A percentile compares a stretch with the other conserved stretches of the same genome.
Evolutionary conservation across 2,888 invertebrate species (phyloP).

Genomic region (Cordilura impudica): DNA sequence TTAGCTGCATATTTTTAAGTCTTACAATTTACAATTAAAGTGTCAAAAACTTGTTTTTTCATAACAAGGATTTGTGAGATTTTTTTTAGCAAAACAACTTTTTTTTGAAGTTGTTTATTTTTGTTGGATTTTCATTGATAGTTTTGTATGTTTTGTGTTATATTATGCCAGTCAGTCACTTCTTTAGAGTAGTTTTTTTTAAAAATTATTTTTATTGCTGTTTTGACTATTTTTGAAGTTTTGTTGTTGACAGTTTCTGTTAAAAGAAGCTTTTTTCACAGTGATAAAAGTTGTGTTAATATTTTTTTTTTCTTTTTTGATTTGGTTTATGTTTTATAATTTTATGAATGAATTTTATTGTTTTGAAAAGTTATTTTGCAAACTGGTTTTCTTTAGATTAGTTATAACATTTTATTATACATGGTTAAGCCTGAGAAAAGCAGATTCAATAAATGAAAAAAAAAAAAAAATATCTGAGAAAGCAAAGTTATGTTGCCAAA

Average conservation of each 20-base stretch:
- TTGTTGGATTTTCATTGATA: slow-evolving; percentile 41
- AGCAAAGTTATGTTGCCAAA: too few species aligned
- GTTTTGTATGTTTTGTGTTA: slow-evolving; percentile 15
- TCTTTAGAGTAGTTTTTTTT: background rate
- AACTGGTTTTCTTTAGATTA: too few species aligned
- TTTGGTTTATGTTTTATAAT: background rate
- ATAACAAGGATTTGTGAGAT: slow-evolving; percentile 42
- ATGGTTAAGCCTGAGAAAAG: too few species aligned
- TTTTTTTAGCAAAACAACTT: background rate
- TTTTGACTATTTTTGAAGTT: slow-evolving; percentile 17
- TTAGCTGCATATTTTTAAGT: background rate
- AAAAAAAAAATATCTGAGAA: too few species aligned
- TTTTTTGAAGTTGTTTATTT: background rate
- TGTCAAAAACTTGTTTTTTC: slow-evolving; percentile 58
- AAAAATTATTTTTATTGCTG: slow-evolving; percentile 39
- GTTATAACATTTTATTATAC: too few species aligned
- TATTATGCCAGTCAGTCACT: background rate
- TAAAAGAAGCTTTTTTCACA: background rate
- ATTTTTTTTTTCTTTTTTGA: too few species aligned
- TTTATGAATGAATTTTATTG: background rate
- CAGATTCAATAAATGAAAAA: too few species aligned
- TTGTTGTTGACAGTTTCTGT: slow-evolving; percentile 28
- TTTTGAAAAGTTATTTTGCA: background rate
- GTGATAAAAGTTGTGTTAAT: background rate
- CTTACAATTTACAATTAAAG: slow-evolving; percentile 49